These are phyloP conservation scores for Ahaetulla prasina DNA, from an alignment of 2,113 vertebrate genomes.

Conservation along the genomic window DNA sequence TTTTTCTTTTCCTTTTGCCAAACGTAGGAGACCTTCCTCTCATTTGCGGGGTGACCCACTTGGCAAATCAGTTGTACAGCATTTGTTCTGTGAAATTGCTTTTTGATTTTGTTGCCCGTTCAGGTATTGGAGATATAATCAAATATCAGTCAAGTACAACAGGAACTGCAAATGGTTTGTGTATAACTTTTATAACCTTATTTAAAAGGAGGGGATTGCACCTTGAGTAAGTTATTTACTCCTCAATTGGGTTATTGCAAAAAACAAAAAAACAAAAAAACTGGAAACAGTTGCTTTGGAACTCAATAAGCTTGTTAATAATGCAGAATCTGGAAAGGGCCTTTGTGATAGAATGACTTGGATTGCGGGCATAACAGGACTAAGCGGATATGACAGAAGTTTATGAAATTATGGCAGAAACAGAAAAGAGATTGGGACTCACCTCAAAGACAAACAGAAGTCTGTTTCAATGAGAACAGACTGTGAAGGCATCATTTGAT, in stretches of 20 bases:
- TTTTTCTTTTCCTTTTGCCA: neutral
- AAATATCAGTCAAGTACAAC: neutral
- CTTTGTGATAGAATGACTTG: neutral
- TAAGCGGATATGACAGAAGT: neutral
- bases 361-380: neutral
- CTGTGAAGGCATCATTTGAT: neutral
- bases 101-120: slow-evolving; percentile 4
- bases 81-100: neutral
- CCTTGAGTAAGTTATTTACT: slow-evolving; percentile 12
- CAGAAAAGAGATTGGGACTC: neutral
- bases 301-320: neutral
- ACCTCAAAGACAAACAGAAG: neutral
- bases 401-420: neutral
- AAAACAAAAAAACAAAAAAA: neutral
- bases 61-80: neutral
- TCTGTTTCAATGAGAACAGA: neutral
- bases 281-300: neutral
- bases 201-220: neutral
- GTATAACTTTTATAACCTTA: slow-evolving; percentile 3
- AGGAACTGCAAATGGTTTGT: neutral
- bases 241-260: slow-evolving; percentile 4
- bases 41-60: neutral
- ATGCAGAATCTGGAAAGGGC: neutral
- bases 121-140: neutral
- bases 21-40: neutral